Conservation (phyloP, 2,797 vertebrate species). For the Denticeps clupeoides region DNA sequence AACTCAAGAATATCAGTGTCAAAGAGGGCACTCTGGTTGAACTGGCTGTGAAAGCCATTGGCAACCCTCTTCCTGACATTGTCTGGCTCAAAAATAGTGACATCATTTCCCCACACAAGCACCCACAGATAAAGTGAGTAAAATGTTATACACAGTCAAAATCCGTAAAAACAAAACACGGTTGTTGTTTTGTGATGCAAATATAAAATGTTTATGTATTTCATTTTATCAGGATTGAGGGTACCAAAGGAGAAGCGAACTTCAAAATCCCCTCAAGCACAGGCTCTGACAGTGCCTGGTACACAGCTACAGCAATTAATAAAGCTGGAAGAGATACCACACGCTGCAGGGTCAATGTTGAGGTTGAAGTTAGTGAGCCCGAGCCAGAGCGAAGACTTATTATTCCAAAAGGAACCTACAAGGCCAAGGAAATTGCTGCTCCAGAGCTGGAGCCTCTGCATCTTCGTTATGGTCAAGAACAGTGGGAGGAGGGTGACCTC, state of each 20-base stretch:
- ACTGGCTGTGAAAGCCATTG: slow-evolving; percentile 85
- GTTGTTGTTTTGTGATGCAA: neutral
- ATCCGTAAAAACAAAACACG: neutral
- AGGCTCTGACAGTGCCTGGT: slow-evolving; percentile 88
- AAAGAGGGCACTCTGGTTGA: slow-evolving; percentile 84
- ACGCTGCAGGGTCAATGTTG: slow-evolving; percentile 93
- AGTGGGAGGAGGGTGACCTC: slow-evolving; percentile 97
- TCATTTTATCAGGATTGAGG: slow-evolving; percentile 76
- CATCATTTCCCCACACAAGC: slow-evolving; percentile 87
- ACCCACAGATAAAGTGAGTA: slow-evolving; percentile 81
- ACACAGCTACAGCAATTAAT: slow-evolving; percentile 95
- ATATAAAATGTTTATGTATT: neutral
- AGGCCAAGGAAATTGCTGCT: slow-evolving; percentile 91
- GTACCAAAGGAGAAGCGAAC: slow-evolving; percentile 83
- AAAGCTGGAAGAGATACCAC: slow-evolving; percentile 94
- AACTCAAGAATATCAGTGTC: slow-evolving; percentile 82
- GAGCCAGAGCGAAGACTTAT: slow-evolving; percentile 82
- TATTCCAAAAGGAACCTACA: slow-evolving; percentile 89
- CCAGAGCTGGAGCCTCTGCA: slow-evolving; percentile 93
- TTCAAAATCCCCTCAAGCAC: slow-evolving; percentile 77
- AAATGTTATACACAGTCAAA: neutral
- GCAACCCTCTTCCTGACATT: slow-evolving; percentile 92
- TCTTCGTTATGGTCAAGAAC: slow-evolving; percentile 89
- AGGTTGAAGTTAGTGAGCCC: slow-evolving; percentile 76
- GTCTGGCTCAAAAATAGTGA: slow-evolving; percentile 99